Conservation (phyloP, 2,113 vertebrate species). For the Corythaixoides concolor region DNA sequence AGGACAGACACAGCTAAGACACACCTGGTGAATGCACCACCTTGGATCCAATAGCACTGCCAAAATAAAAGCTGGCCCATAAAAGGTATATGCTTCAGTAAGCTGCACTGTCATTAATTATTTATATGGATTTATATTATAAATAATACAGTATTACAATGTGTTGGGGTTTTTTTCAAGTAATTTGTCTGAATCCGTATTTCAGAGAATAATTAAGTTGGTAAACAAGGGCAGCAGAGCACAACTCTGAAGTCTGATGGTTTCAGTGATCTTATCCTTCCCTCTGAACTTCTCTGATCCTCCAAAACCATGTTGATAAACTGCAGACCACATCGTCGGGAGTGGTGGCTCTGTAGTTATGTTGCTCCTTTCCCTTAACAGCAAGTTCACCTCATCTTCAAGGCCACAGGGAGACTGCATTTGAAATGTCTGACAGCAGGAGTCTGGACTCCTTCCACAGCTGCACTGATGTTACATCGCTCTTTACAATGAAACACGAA, state of each 20-base stretch:
- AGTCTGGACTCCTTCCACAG: neutral
- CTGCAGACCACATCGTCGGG: fast-evolving
- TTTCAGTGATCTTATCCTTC: neutral
- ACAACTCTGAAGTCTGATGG: neutral
- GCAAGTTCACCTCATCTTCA: neutral
- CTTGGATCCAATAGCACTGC: no score
- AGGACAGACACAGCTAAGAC: neutral
- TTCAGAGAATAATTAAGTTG: neutral
- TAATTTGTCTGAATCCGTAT: neutral
- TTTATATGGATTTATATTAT: neutral
- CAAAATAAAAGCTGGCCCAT: neutral
- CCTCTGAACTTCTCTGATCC: neutral
- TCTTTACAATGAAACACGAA: neutral
- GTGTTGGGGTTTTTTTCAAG: neutral
- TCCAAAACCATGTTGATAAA: neutral
- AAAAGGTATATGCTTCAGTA: neutral
- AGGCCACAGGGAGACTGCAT: neutral
- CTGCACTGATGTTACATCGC: neutral
- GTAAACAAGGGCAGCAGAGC: neutral
- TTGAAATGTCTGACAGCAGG: fast-evolving
- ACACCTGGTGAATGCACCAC: neutral
- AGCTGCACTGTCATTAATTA: neutral
- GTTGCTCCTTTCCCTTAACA: neutral
- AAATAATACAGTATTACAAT: neutral
- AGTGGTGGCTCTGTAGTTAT: neutral